These are phyloP conservation scores for Malacoraja senta DNA, from an alignment of 2,797 vertebrate species.

Conservation along the genomic window DNA sequence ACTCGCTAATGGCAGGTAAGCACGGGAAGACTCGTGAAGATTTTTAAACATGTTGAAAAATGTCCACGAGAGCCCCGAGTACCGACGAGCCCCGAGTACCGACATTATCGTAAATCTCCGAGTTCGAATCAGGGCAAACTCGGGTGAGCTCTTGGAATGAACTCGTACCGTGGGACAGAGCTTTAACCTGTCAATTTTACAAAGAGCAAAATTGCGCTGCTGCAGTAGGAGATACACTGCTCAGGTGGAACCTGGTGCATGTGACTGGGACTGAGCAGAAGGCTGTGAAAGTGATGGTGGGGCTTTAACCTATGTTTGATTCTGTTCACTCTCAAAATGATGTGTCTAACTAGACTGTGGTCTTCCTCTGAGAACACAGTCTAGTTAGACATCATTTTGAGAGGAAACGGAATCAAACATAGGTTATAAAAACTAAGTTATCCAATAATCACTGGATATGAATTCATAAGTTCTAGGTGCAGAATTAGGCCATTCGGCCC, in stretches of 20 bases:
- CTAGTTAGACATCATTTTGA: neutral
- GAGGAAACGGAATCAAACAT: neutral
- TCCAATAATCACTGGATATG: neutral
- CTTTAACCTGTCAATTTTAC: neutral
- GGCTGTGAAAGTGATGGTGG: neutral
- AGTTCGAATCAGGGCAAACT: too few relatives aligned
- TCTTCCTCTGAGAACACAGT: neutral
- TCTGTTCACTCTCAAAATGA: neutral
- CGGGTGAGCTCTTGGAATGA: too few relatives aligned
- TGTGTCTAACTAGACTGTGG: neutral
- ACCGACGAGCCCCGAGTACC: too few relatives aligned
- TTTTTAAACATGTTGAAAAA: too few relatives aligned
- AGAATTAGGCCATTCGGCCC: too few relatives aligned
- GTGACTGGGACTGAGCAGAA: neutral
- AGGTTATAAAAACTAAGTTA: neutral
- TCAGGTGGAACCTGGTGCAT: neutral
- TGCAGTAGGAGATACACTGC: neutral
- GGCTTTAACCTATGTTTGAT: neutral
- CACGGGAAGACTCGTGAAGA: too few relatives aligned
- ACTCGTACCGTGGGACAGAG: too few relatives aligned
- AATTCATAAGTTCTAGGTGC: too few relatives aligned
- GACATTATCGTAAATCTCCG: too few relatives aligned
- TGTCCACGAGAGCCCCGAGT: too few relatives aligned
- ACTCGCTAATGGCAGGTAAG: too few relatives aligned
- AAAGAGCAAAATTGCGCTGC: neutral